These are phyloP conservation scores for Ataeniobius toweri DNA, from an alignment of 2,797 vertebrate species.

Conservation along the genomic window DNA sequence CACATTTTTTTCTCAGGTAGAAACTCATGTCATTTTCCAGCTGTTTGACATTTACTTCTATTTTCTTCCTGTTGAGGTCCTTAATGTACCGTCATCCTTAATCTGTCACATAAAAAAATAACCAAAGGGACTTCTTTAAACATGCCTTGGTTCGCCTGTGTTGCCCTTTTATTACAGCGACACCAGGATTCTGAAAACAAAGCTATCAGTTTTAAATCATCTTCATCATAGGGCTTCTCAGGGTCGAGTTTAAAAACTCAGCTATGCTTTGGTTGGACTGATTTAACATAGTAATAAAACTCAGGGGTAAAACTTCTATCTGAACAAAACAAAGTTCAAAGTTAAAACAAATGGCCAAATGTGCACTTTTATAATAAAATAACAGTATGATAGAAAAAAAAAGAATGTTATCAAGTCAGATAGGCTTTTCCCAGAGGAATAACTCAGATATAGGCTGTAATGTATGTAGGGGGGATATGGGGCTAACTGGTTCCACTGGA, in stretches of 20 bases:
- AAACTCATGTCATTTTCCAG: neutral
- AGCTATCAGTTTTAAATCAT: neutral
- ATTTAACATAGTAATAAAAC: neutral
- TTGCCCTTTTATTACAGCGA: conserved; percentile 7
- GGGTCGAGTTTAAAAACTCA: neutral
- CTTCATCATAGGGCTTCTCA: neutral
- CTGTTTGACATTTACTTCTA: neutral
- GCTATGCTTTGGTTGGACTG: neutral
- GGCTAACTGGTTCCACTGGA: no score
- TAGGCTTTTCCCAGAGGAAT: neutral
- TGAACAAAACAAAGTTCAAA: neutral
- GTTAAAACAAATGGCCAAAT: no score
- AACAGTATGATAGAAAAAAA: no score
- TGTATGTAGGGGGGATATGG: no score
- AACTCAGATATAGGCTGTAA: neutral
- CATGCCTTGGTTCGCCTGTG: neutral
- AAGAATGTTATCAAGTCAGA: no score
- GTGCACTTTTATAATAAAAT: no score
- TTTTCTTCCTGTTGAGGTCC: neutral
- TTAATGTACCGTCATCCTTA: neutral
- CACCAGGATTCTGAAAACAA: neutral
- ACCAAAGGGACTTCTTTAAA: neutral
- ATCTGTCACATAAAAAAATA: neutral
- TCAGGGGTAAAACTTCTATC: neutral
- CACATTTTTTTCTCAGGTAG: neutral